These are phyloP conservation scores for Botia almorhae DNA, from an alignment of 2,797 vertebrate genomes.

Conservation along the genomic window DNA sequence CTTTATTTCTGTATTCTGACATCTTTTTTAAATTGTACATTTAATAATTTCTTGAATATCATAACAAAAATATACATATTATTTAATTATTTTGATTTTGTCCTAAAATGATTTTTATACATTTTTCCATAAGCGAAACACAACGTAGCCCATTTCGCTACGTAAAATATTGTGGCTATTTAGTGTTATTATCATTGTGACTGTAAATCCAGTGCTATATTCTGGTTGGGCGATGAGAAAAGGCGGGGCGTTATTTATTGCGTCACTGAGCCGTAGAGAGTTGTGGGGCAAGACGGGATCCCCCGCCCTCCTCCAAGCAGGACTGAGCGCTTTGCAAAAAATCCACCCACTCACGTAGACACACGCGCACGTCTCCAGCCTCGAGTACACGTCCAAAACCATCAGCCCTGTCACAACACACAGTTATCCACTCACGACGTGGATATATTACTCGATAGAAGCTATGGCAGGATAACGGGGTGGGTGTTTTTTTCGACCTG, in stretches of 20 bases:
- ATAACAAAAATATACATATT: too few relatives aligned
- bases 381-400: neutral
- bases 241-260: neutral
- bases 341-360: constrained; percentile 14
- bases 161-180: too few relatives aligned
- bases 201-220: constrained; percentile 20
- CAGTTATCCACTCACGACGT: neutral
- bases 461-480: neutral
- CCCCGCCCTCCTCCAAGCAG: constrained; percentile 34
- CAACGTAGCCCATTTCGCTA: too few relatives aligned
- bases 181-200: neutral
- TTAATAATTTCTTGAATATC: too few relatives aligned
- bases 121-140: too few relatives aligned
- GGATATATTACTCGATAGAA: neutral
- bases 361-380: neutral
- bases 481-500: neutral
- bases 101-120: too few relatives aligned
- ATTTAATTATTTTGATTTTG: too few relatives aligned
- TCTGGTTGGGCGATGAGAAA: constrained; percentile 41
- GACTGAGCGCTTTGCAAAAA: neutral
- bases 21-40: too few relatives aligned
- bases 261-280: constrained; percentile 55
- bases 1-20: too few relatives aligned
- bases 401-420: constrained; percentile 8
- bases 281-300: constrained; percentile 53